Evolutionary conservation across 64 coral and sea anemone species (phyloP), one percentile per base, ranked within the genome.

Genomic region (Hydrozoanthus tunicans): DNA sequence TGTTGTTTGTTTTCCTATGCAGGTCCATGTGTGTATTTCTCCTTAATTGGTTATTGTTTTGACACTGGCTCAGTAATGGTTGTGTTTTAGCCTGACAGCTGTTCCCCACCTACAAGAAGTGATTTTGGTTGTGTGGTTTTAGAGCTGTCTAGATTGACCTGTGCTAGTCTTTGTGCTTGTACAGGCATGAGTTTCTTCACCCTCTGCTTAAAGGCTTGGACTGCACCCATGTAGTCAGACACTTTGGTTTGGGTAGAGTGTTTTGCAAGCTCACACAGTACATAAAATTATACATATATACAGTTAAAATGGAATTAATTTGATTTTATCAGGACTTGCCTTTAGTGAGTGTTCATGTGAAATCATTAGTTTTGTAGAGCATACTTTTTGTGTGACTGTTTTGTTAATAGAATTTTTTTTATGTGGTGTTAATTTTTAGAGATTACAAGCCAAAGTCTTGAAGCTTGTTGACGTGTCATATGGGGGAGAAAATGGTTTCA

Each of bases 401-500:
- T 43, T 0, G 32, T 43, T 43, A 43, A 43, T 43, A 2, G 32
- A 43, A 43, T 43, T 43, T 43, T 43, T 43, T 43, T 8, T 51
- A 32, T 75, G 25, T 14, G 9, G 6, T 79, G 9, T 79, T 82
- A 64, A 76, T 51, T 20, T 24, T 8, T 27, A 99, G 97, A 79
- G 97, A 9, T 91, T 99, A 66, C 97, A 99, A 85, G 73, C 88
- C 56, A 99, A 93, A 96, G 77, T 99, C 60, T 77, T 99, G 32
- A 99, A 99, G 64, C 80, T 99, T 64, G 97, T 99, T 14, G 97
- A 99, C 92, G 97, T 99, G 62, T 99, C 97, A 55, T 99, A 99
- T 90, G 97, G 97, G 60, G 97, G 97, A 43, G 97, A 99, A 81
- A 99, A 99, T 96, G 97, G 97, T 26, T 99, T 99, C 63, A 99